Conservation (phyloP, 2,797 vertebrate species). For the Hemibagrus guttatus region DNA sequence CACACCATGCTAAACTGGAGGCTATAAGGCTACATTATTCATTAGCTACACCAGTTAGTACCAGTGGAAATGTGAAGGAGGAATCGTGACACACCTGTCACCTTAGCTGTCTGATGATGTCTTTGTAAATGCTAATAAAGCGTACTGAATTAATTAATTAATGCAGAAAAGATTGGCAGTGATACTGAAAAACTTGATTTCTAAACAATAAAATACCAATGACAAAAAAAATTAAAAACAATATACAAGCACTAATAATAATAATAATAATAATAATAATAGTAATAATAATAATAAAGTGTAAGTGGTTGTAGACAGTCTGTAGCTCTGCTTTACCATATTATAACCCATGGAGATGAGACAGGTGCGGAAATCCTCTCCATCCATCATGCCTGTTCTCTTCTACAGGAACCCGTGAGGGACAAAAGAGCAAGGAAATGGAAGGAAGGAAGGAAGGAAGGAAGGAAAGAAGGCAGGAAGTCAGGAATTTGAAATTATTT, state of each 20-base stretch:
- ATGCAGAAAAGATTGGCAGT: background rate
- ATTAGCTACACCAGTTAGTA: background rate
- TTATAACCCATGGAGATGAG: slow-evolving; percentile 99
- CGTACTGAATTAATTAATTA: background rate
- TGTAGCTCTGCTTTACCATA: slow-evolving; percentile 55
- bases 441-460: slow-evolving; percentile 46
- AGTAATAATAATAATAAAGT: background rate
- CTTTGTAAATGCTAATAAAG: background rate
- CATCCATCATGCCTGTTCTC: slow-evolving; percentile 99
- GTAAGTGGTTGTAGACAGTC: background rate
- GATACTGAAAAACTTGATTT: background rate
- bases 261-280: background rate
- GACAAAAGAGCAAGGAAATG: slow-evolving; percentile 58
- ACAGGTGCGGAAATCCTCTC: slow-evolving; percentile 99
- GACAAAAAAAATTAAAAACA: too few relatives aligned
- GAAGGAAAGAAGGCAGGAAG: slow-evolving; percentile 51
- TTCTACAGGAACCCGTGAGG: slow-evolving; percentile 85
- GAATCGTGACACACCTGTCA: background rate
- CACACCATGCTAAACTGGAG: background rate
- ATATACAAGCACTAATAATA: background rate
- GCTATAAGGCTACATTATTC: background rate
- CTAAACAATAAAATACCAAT: background rate
- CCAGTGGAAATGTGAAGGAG: background rate
- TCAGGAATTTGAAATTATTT: slow-evolving; percentile 29
- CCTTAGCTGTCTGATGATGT: background rate